Conservation (phyloP, 2,888 invertebrate species). For the Gnatocerus cornutus region DNA sequence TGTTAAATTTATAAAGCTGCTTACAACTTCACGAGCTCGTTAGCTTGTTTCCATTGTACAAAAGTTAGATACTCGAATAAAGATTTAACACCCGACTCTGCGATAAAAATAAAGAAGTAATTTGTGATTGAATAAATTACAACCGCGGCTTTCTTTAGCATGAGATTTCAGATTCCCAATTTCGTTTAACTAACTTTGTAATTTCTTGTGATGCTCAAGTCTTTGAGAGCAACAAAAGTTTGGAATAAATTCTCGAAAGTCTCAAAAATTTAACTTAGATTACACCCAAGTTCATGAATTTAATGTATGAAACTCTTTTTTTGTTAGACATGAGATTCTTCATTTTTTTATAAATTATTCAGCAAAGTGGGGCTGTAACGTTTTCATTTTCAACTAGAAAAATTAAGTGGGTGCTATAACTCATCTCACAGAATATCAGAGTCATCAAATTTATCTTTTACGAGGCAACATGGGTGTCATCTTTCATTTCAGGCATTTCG, state of each 20-base stretch:
- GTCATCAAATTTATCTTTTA: slow-evolving; percentile 42
- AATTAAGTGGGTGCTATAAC: slow-evolving; percentile 31
- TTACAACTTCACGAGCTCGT: too few species aligned
- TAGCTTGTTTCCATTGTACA: too few species aligned
- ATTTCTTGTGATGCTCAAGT: background rate
- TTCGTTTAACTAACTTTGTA: slow-evolving; percentile 2
- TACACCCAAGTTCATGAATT: too few species aligned
- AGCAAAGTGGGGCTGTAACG: background rate
- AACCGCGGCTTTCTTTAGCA: background rate
- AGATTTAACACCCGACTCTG: too few species aligned
- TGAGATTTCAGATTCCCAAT: slow-evolving; percentile 10
- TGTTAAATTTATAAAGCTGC: too few species aligned
- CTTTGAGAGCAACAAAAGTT: background rate
- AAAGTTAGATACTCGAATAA: too few species aligned
- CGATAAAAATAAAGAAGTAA: background rate
- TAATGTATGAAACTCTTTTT: too few species aligned
- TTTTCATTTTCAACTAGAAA: slow-evolving; percentile 26
- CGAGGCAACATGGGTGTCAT: slow-evolving; percentile 38
- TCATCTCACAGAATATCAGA: slow-evolving; percentile 35
- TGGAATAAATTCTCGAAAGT: background rate
- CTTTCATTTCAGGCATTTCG: slow-evolving; percentile 31
- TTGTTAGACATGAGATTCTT: background rate
- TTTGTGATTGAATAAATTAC: background rate
- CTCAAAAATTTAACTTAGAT: background rate
- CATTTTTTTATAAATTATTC: slow-evolving; percentile 11